Evolutionary conservation across 2,113 vertebrate genomes (phyloP), one percentile per base, ranked within the genome.

Genomic region (Cranoglanis bouderius): DNA sequence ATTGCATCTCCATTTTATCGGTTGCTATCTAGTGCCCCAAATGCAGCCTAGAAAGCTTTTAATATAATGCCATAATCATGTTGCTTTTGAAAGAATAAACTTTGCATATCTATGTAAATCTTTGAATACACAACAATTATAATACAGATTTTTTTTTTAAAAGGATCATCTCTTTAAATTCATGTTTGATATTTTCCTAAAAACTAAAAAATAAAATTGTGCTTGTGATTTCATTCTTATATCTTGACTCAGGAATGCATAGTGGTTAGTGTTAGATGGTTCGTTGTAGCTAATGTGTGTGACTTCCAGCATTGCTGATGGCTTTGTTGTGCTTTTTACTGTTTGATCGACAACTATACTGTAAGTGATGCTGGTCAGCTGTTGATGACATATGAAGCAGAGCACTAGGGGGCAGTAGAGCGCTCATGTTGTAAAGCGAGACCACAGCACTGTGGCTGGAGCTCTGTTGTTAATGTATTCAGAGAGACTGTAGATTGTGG

Each of bases 351-450:
- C 72, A 75, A 0, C 40, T 26, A 1, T 43, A 51, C 12, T 46
- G 43, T 6, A n/a, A n/a, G 6, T 53, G 63, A 19, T 26, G 21
- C 16, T 21, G 49, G 29, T 24, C 40, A 65, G n/a, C 55, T 46
- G 72, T 59, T 77, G 7, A 78, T 77, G 32, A 21, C 3, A 4
- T 57, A 53, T 53, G 10, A 55, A 81, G 51, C n/a, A 35, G 46
- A 57, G 46, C 84, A 89, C 88, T 53, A 85, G 55, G 55, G 59
- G 88, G 83, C 74, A 70, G 74, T 84, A 7, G 80, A 75, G n/a
- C 19, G 63, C 24, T 35, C 43, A 74, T 49, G 46, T 2, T 67
- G 81, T 82, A 10, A 84, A 77, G 72, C 0, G 2, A 40, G 32
- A 55, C 43, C 29, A 65, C 46, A 55, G 65, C 18, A 16, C 72